phyloP scores from a whole-genome alignment of 2,888 invertebrate genomes.

The Mythimna albipuncta region DNA sequence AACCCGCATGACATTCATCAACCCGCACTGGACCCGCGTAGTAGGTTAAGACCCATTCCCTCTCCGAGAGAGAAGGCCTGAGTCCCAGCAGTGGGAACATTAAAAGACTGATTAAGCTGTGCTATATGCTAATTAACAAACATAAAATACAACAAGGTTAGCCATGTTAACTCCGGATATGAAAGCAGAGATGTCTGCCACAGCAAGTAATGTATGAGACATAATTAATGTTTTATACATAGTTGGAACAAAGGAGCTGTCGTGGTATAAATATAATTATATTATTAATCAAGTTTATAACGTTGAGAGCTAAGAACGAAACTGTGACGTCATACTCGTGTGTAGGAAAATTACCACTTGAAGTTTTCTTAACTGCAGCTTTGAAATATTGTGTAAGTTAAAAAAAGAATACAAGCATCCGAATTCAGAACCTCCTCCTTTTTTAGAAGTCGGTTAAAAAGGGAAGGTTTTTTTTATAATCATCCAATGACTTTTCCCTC shows the following conservation, averaged over 20 bases:
- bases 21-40: no score
- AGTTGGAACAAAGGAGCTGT: conserved; percentile 29
- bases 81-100: no score
- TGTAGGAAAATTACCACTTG: neutral
- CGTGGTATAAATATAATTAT: conserved; percentile 33
- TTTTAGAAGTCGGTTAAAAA: no score
- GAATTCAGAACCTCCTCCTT: no score
- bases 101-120: no score
- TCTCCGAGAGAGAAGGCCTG: no score
- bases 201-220: conserved; percentile 16
- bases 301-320: neutral
- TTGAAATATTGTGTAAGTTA: neutral
- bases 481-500: no score
- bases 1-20: no score
- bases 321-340: conserved; percentile 5
- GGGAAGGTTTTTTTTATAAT: neutral
- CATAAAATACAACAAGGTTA: neutral
- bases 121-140: no score
- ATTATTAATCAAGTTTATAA: conserved; percentile 38
- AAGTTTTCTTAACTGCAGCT: conserved; percentile 12
- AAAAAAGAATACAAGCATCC: no score
- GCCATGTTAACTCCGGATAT: conserved; percentile 7
- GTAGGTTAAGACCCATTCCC: no score
- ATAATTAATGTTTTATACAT: conserved; percentile 28
- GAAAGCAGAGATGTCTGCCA: neutral